Conservation (phyloP, 1,140 invertebrate species). For the Macrobrachium rosenbergii region DNA sequence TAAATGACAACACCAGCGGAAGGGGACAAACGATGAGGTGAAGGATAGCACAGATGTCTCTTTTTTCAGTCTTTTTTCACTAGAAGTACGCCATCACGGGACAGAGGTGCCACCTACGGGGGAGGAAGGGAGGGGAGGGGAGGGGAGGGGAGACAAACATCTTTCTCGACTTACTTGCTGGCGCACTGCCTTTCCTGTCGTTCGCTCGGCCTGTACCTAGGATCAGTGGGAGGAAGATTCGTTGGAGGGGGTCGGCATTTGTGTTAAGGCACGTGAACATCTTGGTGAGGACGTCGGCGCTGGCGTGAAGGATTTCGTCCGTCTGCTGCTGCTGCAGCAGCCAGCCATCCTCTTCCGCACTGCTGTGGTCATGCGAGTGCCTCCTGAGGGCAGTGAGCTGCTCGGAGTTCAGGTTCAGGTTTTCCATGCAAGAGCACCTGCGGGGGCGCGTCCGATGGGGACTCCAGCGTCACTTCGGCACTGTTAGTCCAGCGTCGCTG, state of each 20-base stretch:
- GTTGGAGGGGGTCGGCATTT: conserved; percentile 40
- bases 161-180: conserved; percentile 33
- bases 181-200: neutral
- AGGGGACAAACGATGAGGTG: too few species aligned
- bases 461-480: conserved; percentile 43
- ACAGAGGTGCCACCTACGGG: too few species aligned
- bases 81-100: too few species aligned
- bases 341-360: conserved; percentile 22
- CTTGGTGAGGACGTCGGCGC: conserved; percentile 53
- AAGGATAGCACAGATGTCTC: too few species aligned
- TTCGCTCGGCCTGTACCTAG: conserved; percentile 7
- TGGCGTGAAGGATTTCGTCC: conserved; percentile 41
- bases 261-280: conserved; percentile 61
- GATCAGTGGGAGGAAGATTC: conserved; percentile 7
- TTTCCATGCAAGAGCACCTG: conserved; percentile 52
- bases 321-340: conserved; percentile 42
- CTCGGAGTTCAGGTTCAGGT: conserved; percentile 49
- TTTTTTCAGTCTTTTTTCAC: too few species aligned
- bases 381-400: conserved; percentile 40
- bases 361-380: conserved; percentile 47
- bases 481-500: conserved; percentile 38
- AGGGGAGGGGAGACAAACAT: neutral
- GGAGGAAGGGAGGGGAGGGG: neutral
- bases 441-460: conserved; percentile 33
- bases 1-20: too few species aligned